These are phyloP conservation scores for Linurgus olivaceus DNA, from an alignment of 2,797 vertebrate species.

Conservation along the genomic window DNA sequence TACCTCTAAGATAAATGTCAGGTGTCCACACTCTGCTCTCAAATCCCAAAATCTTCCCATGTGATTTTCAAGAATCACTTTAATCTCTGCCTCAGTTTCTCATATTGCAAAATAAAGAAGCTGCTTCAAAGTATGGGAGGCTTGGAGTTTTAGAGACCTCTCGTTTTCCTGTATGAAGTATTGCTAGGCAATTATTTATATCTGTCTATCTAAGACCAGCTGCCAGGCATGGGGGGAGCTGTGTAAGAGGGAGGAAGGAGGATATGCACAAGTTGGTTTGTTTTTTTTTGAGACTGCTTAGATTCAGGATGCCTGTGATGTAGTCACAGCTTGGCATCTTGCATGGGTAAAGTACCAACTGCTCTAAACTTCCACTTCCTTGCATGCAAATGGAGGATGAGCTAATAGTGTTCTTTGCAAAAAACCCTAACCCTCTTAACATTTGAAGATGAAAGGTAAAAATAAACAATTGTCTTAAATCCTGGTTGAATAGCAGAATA, in stretches of 20 bases:
- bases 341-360: not conserved
- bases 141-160: not conserved
- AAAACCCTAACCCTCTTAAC: not conserved
- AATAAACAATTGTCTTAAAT: constrained; percentile 52
- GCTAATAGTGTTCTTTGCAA: not conserved
- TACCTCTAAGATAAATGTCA: not conserved
- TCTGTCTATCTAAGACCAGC: not conserved
- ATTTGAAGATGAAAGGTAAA: constrained; percentile 35
- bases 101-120: not conserved
- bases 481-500: constrained; percentile 16
- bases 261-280: not conserved
- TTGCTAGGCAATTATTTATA: not conserved
- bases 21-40: not conserved
- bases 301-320: not conserved
- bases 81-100: not conserved
- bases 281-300: not conserved
- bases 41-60: not conserved
- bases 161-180: not conserved
- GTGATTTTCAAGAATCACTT: not conserved
- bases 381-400: not conserved
- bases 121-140: not conserved
- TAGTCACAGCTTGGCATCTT: not conserved
- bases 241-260: not conserved
- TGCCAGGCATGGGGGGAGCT: not conserved
- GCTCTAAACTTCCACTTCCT: constrained; percentile 7